Evolutionary conservation across 1,140 invertebrate species (phyloP).

Genomic region (Drosophila nikananu): DNA sequence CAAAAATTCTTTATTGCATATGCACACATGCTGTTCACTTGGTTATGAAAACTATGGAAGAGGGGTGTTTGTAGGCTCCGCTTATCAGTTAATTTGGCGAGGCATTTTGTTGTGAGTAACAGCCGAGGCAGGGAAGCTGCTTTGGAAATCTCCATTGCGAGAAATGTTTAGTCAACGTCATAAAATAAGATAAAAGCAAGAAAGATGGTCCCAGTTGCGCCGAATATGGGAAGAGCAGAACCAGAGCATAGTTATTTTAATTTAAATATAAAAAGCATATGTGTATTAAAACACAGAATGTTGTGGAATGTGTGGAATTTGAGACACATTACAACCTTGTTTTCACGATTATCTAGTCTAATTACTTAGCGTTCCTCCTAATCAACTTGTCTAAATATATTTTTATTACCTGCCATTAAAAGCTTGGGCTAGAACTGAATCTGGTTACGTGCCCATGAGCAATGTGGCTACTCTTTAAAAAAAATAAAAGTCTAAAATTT

Average conservation of each 20-base stretch:
- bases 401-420: conserved; percentile 3
- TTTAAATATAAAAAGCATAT: background rate
- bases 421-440: background rate
- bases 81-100: conserved; percentile 56
- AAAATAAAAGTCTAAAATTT: background rate
- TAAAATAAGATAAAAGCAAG: conserved; percentile 26
- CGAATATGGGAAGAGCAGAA: background rate
- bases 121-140: conserved; percentile 1
- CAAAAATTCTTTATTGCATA: conserved; percentile 44
- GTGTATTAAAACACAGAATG: background rate
- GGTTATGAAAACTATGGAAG: conserved; percentile 16
- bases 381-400: background rate
- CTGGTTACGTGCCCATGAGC: background rate
- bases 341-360: background rate
- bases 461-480: conserved; percentile 1
- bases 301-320: background rate
- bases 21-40: conserved; percentile 39
- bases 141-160: conserved; percentile 9
- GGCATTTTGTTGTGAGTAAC: conserved; percentile 34
- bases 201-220: no score
- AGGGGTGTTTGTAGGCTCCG: conserved; percentile 8
- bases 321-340: no score
- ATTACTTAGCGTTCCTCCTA: background rate
- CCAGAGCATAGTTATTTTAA: background rate
- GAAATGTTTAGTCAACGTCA: conserved; percentile 33